Evolutionary conservation across 2,797 vertebrate genomes (phyloP).

Genomic region (Amazona finschi): DNA sequence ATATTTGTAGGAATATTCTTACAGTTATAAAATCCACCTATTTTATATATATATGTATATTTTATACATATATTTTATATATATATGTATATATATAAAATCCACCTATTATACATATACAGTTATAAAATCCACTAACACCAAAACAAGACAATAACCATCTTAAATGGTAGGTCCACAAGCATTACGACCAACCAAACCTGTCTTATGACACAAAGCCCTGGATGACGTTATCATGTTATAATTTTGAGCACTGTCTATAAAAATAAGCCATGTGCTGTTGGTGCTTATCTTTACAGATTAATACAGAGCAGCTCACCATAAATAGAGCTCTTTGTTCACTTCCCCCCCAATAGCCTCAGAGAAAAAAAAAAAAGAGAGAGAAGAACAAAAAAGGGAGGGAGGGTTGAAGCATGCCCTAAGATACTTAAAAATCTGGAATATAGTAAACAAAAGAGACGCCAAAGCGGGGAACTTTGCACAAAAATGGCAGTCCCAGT

Average conservation of each 20-base stretch:
- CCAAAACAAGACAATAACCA: not conserved
- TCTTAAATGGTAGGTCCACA: not conserved
- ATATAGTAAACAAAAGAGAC: not conserved
- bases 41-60: no score
- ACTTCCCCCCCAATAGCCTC: not conserved
- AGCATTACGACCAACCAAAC: not conserved
- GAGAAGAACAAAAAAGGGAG: fast-evolving
- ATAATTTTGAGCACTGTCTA: not conserved
- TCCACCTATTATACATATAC: not conserved
- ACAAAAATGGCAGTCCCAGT: not conserved
- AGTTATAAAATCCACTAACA: not conserved
- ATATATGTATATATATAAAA: not conserved
- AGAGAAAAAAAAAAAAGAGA: not conserved
- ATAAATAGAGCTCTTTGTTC: not conserved
- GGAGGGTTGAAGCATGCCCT: not conserved
- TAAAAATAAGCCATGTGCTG: not conserved
- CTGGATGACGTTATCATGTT: not conserved
- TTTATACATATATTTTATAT: no score
- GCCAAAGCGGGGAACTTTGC: not conserved
- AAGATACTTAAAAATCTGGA: not conserved
- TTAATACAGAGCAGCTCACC: not conserved
- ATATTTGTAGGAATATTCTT: not conserved
- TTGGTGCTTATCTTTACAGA: slow-evolving; percentile 19
- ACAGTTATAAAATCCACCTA: not conserved
- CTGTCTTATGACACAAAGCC: not conserved